These are phyloP conservation scores for Hydroisotoma schaefferi DNA, from an alignment of 2,888 invertebrate genomes.

Conservation along the genomic window DNA sequence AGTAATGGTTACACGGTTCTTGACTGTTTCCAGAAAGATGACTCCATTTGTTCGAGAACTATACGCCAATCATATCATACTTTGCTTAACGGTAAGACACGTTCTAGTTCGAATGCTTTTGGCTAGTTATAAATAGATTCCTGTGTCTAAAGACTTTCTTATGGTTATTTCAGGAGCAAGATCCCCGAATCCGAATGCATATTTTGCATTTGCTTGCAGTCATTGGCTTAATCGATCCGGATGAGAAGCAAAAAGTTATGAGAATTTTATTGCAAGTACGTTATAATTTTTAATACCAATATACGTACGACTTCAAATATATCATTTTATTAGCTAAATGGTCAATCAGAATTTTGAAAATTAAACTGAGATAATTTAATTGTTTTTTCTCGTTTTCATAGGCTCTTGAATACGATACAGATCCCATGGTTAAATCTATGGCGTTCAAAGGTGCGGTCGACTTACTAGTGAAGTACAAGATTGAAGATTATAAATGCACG, in stretches of 20 bases:
- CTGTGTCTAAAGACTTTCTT: too few species aligned
- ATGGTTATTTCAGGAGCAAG: conserved; percentile 7
- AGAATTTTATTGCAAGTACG: conserved; percentile 10
- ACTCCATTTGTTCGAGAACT: conserved; percentile 12
- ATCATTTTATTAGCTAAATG: too few species aligned
- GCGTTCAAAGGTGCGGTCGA: conserved; percentile 30
- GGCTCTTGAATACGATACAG: background rate
- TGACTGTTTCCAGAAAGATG: conserved; percentile 8
- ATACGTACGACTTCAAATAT: too few species aligned
- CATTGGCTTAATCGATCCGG: conserved; percentile 13
- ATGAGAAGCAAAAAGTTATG: conserved; percentile 15
- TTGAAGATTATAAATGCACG: background rate
- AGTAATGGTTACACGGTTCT: conserved; percentile 16
- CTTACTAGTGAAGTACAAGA: conserved; percentile 14
- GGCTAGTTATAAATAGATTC: too few species aligned
- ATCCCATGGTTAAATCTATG: conserved; percentile 8
- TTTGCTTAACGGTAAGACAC: conserved; percentile 13
- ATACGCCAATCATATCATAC: conserved; percentile 6
- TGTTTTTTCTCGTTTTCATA: background rate
- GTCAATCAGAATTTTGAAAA: too few species aligned
- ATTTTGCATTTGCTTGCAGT: conserved; percentile 11
- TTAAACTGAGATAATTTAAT: too few species aligned
- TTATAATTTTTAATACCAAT: too few species aligned
- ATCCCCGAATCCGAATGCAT: conserved; percentile 8
- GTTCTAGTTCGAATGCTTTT: background rate